Percentiles rank a stretch among this genome's conserved stretches.
phyloP scores from a whole-genome alignment of 2,797 vertebrate species.

The Helicolenus hilgendorfi region DNA sequence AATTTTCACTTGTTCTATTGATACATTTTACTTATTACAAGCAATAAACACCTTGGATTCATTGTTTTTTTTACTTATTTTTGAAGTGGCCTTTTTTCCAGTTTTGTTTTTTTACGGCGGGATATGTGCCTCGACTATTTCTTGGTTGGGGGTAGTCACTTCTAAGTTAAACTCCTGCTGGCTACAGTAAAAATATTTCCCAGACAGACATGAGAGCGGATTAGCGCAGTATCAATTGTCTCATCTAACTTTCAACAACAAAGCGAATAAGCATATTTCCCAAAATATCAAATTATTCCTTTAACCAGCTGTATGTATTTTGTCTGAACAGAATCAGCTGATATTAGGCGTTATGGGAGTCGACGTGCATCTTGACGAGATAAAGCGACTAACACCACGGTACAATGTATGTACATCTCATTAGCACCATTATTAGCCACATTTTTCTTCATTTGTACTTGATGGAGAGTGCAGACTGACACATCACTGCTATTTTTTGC shows the following conservation, averaged over 20 bases:
- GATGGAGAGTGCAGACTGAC: background rate
- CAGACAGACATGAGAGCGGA: background rate
- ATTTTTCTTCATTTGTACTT: background rate
- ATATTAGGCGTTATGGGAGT: slow-evolving; percentile 99
- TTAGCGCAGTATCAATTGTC: background rate
- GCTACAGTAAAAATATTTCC: background rate
- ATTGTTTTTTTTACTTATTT: too few relatives aligned
- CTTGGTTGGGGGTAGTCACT: background rate
- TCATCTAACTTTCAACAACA: background rate
- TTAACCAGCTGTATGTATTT: background rate
- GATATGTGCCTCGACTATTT: background rate
- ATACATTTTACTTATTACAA: too few relatives aligned
- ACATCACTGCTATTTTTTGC: background rate
- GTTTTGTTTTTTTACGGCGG: too few relatives aligned
- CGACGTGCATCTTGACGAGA: slow-evolving; percentile 97
- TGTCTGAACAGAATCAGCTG: slow-evolving; percentile 94
- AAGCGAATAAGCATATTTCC: background rate
- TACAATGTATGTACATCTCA: slow-evolving; percentile 86
- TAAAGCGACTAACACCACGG: slow-evolving; percentile 96
- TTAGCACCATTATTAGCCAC: background rate
- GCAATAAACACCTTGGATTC: too few relatives aligned
- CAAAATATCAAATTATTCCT: background rate
- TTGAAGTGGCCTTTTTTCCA: too few relatives aligned
- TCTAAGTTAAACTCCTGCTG: background rate
- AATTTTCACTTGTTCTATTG: too few relatives aligned